Base-by-base conservation (phyloP, 2,113 vertebrate species). In the Illadopsis cleaveri region DNA sequence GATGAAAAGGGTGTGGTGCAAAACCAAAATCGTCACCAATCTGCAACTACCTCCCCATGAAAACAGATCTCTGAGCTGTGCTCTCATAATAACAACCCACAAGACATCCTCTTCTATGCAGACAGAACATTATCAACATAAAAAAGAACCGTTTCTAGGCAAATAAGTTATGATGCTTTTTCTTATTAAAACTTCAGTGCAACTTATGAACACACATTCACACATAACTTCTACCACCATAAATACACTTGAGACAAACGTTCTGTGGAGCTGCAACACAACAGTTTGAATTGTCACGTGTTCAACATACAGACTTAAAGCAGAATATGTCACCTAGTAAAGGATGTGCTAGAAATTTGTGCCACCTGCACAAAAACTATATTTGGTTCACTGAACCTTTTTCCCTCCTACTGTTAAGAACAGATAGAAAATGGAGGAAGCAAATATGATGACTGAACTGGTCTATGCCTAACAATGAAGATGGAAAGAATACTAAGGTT, bases 1-100 rank as follows among this genome's bases (percentile, higher is more conserved):
- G 97, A 98, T 97, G 54, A 92, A 95, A 77, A 96, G 97, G 98
- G 98, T 97, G 98, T 97, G 96, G 97, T 89, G 57, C 96, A 45
- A 62, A 48, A 60, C 91, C 65, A 75, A 96, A 61, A 97, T 94
- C 91, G 90, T 93, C 94, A 81, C 20, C 86, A 96, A 96, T 86
- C 93, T 81, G 78, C 97, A 25, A 86, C 89, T 61, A 69, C 27
- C 69, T 81, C 64, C 47, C 54, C 69, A 70, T 37, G 22, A 93
- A 86, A 95, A 94, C 84, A 91, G 17, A 37, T 19, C 38, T 90
- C 42, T 82, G 42, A 93, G 70, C 50, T 69, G 15, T 28, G 15
- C 38, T 64, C 61, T 85, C 57, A 30, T 18, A 64, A 76, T 6
- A 94, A 91, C 37, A 95, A 44, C 40, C 31, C 62, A 68, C 6